Evolutionary conservation across 2,113 vertebrate genomes (phyloP).

Genomic region (Pimephales promelas): DNA sequence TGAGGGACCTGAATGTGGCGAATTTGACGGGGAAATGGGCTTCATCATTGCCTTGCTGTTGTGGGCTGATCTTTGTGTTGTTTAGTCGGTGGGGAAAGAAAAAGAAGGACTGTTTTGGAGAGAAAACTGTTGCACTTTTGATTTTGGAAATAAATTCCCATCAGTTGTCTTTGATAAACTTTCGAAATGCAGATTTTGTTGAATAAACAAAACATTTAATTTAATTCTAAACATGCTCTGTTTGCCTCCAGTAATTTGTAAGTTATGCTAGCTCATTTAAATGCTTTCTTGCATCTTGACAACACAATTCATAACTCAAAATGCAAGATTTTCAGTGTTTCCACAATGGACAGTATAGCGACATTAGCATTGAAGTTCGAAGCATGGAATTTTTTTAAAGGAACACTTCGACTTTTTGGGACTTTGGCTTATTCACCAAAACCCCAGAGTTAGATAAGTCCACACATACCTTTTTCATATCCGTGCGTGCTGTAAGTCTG

Average conservation of each 20-base stretch:
- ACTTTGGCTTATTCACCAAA: no score
- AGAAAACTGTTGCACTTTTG: not conserved
- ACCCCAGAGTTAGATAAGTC: no score
- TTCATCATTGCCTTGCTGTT: constrained; percentile 5
- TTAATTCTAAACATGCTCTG: constrained; percentile 1
- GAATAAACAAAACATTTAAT: not conserved
- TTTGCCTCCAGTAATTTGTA: constrained; percentile 12
- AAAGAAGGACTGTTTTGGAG: not conserved
- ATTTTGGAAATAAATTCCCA: not conserved
- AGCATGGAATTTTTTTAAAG: no score
- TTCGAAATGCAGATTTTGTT: not conserved
- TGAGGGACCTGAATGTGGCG: not conserved
- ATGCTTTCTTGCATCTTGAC: not conserved
- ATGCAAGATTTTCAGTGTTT: not conserved
- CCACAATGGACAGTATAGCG: not conserved
- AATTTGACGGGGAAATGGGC: constrained; percentile 28
- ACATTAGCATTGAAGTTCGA: no score
- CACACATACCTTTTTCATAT: no score
- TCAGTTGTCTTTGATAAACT: not conserved
- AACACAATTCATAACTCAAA: not conserved
- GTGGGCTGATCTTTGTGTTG: not conserved
- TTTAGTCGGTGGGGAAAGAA: not conserved
- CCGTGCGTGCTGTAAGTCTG: no score
- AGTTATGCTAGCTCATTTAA: not conserved
- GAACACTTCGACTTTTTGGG: no score